Evolutionary conservation across 2,888 invertebrate genomes (phyloP), one percentile per base, ranked within the genome.

Genomic region (Lithophane semibrunnea): DNA sequence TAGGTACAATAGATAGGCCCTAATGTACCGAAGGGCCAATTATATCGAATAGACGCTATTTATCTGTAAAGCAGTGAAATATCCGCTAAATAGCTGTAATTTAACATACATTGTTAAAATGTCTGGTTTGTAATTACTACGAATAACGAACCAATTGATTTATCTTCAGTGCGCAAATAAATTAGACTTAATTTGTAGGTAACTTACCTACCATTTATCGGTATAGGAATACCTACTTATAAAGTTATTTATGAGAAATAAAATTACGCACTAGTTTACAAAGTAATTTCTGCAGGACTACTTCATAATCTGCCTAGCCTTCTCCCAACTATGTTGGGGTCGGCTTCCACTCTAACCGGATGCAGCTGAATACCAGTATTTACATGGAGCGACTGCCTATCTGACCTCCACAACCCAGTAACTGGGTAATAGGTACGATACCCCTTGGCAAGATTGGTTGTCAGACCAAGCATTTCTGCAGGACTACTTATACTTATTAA

Each of bases 1-100:
- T 52, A 65, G 64, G 60, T 73, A 84, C 85, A 86, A 84, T 82
- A 77, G 86, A 84, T 82, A 78, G 75, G 37, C 37, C 64, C 56
- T 77, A 83, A 84, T 70, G 61, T 71, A 77, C 69, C 24, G 5
- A 76, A 66, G 56, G 18, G 72, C 75, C 80, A 85, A 85, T 85
- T 85, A 86, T 79, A 79, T 75, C 56, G 69, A 75, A 78, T 81
- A 67, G 69, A 54, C 61, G 72, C 73, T 73, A 85, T 79, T 77
- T 82, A 77, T 79, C 79, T 61, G 86, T 58, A 73, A 70, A 76
- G 60, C 65, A 64, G 68, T 85, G 75, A 85, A 85, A 82, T 85
- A 82, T 73, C 44, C 69, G 65, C 60, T 77, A 83, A 82, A 78
- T 72, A 69, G 68, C 60, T 52, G 76, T 79, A 77, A 82, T 85